Percentiles rank a stretch among this genome's conserved stretches.
phyloP scores from a whole-genome alignment of 2,113 vertebrate species.

The Chloroceryle aenea region DNA sequence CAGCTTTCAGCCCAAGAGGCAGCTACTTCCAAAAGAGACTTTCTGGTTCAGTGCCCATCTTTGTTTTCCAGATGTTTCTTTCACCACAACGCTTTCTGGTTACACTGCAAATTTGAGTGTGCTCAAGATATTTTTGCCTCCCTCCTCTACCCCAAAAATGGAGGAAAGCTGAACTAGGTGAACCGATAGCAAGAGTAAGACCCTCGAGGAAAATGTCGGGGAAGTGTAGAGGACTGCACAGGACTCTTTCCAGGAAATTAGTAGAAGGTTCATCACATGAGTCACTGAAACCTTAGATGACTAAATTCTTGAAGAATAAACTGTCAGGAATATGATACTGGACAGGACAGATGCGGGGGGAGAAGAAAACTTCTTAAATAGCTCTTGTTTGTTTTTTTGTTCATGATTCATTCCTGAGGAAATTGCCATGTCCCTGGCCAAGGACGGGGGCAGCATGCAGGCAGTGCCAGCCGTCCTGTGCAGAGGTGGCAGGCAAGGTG shows the following conservation, averaged over 20 bases:
- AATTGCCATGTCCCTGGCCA: constrained; percentile 7
- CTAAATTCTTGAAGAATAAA: constrained; percentile 54
- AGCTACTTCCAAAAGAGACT: neutral
- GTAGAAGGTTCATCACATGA: constrained; percentile 49
- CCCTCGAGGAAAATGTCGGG: neutral
- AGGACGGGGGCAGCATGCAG: neutral
- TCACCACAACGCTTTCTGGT: neutral
- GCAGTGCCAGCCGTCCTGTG: neutral
- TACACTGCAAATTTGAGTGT: neutral
- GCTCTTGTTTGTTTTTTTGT: neutral
- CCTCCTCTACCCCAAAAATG: neutral
- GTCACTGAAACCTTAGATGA: constrained; percentile 58
- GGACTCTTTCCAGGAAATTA: constrained; percentile 53
- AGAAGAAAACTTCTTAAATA: constrained; percentile 37
- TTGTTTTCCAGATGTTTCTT: constrained; percentile 21
- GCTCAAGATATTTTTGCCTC: neutral
- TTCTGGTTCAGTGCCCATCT: neutral
- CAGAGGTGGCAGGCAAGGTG: neutral
- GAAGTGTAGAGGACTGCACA: neutral
- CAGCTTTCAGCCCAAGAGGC: neutral
- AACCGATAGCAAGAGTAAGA: neutral
- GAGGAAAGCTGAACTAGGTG: neutral
- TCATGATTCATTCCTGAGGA: constrained; percentile 38
- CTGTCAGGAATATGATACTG: constrained; percentile 50
- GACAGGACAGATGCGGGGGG: neutral